Evolutionary conservation across 1,140 invertebrate species (phyloP), one percentile per base, ranked within the genome.

Genomic region (Gerris buenoi): DNA sequence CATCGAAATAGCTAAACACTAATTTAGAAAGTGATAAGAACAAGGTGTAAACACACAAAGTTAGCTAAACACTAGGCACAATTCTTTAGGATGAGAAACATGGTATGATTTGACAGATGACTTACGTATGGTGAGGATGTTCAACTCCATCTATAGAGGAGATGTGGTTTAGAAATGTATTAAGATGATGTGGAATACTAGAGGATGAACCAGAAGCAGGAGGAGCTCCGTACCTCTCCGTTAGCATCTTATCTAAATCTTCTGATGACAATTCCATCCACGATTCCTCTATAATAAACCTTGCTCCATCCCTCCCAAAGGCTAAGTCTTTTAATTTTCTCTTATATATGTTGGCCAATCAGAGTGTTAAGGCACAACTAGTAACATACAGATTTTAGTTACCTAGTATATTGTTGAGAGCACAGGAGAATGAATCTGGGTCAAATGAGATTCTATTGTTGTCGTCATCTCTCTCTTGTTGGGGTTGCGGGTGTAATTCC

Each of bases 61-160:
- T n/a, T n/a, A n/a, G n/a, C n/a, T n/a, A n/a, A n/a, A n/a, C n/a
- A n/a, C n/a, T n/a, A n/a, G n/a, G n/a, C n/a, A n/a, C n/a, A n/a
- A n/a, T n/a, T n/a, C n/a, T n/a, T n/a, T n/a, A n/a, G n/a, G n/a
- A n/a, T n/a, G n/a, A n/a, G n/a, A n/a, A n/a, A n/a, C n/a, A n/a
- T n/a, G n/a, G n/a, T n/a, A n/a, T n/a, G n/a, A n/a, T n/a, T n/a
- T n/a, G n/a, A n/a, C n/a, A n/a, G n/a, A n/a, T n/a, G n/a, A n/a
- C n/a, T n/a, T 46, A 46, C 33, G 5, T 46, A 10, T 10, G 33
- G 57, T 28, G 46, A 59, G 69, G 62, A 65, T 79, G 73, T 75
- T 90, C 87, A 28, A 89, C 88, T 13, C 94, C 94, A 72, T 96
- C 91, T 70, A 89, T 80, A 70, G 86, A 86, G 18, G 92, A 94